A percentile compares a stretch with the other conserved stretches of the same genome.
Evolutionary conservation across 2,113 vertebrate genomes (phyloP).

Genomic region (Forbesichthys papilliferus): DNA sequence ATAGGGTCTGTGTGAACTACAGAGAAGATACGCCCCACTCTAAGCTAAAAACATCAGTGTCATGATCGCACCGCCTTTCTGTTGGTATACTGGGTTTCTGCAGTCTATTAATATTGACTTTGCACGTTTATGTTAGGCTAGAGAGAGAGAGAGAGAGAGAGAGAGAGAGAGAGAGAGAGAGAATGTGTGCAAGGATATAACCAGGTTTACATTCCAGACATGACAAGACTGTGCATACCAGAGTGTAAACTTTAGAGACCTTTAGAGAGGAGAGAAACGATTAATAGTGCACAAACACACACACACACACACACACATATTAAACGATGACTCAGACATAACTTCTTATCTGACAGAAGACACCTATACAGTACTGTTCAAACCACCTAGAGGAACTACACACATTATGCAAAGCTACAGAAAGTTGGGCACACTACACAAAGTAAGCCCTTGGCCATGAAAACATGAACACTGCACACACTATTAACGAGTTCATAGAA

Average conservation of each 20-base stretch:
- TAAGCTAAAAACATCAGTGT: too few species aligned
- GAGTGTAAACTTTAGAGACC: constrained; percentile 42
- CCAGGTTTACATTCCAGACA: constrained; percentile 54
- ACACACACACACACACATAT: background rate
- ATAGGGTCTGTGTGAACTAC: too few species aligned
- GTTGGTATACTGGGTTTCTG: too few species aligned
- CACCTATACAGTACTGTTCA: too few species aligned
- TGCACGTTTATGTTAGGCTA: too few species aligned
- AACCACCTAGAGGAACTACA: background rate
- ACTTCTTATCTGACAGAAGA: too few species aligned
- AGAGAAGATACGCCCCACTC: too few species aligned
- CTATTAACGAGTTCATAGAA: background rate
- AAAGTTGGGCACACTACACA: background rate
- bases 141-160: background rate
- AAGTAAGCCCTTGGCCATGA: background rate
- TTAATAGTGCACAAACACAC: background rate
- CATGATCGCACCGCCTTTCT: too few species aligned
- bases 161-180: background rate
- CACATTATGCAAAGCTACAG: background rate
- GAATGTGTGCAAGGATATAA: constrained; percentile 4
- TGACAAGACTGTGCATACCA: constrained; percentile 50
- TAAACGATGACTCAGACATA: background rate
- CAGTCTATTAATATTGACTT: too few species aligned
- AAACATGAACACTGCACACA: background rate
- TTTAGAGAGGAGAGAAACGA: background rate